phyloP scores from a whole-genome alignment of 2,113 vertebrate genomes.

The Ardeotis arabs region DNA sequence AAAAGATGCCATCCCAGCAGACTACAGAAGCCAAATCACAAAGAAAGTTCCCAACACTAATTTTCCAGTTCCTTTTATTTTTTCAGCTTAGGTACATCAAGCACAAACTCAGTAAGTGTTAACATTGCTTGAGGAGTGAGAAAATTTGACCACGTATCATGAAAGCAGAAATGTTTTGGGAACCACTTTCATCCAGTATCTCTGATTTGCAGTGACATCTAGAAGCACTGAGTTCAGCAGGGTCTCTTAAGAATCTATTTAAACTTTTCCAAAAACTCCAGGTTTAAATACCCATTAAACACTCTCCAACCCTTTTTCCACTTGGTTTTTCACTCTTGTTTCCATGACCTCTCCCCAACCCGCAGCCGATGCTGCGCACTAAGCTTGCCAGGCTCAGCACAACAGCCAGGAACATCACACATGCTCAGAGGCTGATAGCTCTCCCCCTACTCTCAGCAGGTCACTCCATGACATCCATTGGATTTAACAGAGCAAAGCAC shows the following conservation, averaged over 20 bases:
- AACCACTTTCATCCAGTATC: background rate
- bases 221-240: background rate
- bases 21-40: background rate
- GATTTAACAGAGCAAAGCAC: background rate
- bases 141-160: background rate
- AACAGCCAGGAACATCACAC: background rate
- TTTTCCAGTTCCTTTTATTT: background rate
- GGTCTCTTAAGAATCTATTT: background rate
- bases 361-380: background rate
- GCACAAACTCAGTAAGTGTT: background rate
- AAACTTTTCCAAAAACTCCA: background rate
- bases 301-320: background rate
- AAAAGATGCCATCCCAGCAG: background rate
- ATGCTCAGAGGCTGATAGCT: background rate
- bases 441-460: background rate
- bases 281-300: constrained; percentile 16
- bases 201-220: constrained; percentile 17
- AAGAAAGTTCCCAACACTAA: background rate
- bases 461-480: background rate
- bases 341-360: background rate
- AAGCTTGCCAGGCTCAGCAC: background rate
- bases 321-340: background rate
- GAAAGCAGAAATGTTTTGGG: constrained; percentile 30
- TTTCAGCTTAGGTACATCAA: background rate
- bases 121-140: background rate